Percentiles rank a stretch among this genome's conserved stretches.
phyloP scores from a whole-genome alignment of 2,797 vertebrate genomes.

The Enteromius mattozi region DNA sequence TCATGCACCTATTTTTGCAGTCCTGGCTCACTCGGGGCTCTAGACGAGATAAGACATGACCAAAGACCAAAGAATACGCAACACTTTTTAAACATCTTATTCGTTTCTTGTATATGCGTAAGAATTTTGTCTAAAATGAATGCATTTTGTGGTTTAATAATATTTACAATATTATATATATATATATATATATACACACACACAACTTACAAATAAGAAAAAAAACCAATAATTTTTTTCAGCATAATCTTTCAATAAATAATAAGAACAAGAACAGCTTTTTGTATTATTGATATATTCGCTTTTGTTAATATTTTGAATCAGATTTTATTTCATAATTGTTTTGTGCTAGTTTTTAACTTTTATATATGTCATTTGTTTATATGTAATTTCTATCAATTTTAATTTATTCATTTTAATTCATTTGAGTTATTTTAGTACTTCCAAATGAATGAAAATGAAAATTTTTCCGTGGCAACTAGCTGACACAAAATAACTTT shows the following conservation, averaged over 20 bases:
- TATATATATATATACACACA: too few species aligned
- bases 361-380: background rate
- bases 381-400: background rate
- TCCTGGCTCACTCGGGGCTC: background rate
- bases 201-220: too few species aligned
- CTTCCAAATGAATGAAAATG: background rate
- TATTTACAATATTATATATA: too few species aligned
- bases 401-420: background rate
- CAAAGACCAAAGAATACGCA: background rate
- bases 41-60: constrained; percentile 14
- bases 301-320: background rate
- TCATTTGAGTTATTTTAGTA: background rate
- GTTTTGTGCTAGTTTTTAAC: background rate
- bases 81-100: background rate
- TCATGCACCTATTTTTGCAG: constrained; percentile 15
- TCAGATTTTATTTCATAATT: background rate
- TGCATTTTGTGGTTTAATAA: background rate
- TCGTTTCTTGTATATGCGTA: background rate
- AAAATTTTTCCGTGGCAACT: background rate
- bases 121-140: background rate
- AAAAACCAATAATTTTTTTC: too few species aligned
- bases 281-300: too few species aligned
- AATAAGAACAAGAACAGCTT: too few species aligned
- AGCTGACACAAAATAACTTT: background rate
- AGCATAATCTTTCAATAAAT: too few species aligned